Conservation (phyloP, 2,888 invertebrate genomes). For the Cheilosia grossa region DNA sequence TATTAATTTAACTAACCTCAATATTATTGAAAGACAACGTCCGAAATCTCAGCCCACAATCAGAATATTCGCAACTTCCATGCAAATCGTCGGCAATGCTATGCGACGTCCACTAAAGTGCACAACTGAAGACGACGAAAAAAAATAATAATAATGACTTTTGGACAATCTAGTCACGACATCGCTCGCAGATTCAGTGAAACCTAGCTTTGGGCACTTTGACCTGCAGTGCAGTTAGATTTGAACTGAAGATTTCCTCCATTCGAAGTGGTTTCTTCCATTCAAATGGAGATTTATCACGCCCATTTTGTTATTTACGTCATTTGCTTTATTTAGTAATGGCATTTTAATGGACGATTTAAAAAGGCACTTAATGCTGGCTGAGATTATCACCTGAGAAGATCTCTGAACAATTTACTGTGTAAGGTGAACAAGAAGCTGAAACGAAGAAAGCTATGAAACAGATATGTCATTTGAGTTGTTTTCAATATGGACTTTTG, state of each 20-base stretch:
- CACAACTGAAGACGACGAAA: slow-evolving; percentile 2
- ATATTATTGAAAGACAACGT: slow-evolving; percentile 42
- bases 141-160: slow-evolving; percentile 25
- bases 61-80: slow-evolving; percentile 6
- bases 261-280: slow-evolving; percentile 46
- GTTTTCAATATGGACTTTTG: too few species aligned
- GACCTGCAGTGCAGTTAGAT: slow-evolving; percentile 48
- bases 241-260: slow-evolving; percentile 41
- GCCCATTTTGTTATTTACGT: slow-evolving; percentile 57
- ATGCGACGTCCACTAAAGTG: background rate
- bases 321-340: slow-evolving; percentile 54
- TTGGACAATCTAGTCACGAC: slow-evolving; percentile 65
- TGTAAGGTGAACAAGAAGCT: slow-evolving; percentile 4
- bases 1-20: slow-evolving; percentile 34
- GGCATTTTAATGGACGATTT: slow-evolving; percentile 41
- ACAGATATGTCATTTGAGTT: too few species aligned
- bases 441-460: too few species aligned
- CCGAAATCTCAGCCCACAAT: slow-evolving; percentile 4
- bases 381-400: background rate
- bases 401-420: slow-evolving; percentile 37
- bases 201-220: slow-evolving; percentile 50
- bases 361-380: slow-evolving; percentile 49
- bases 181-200: slow-evolving; percentile 26
- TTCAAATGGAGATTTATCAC: slow-evolving; percentile 47
- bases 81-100: slow-evolving; percentile 28